Evolutionary conservation across 2,113 vertebrate species (phyloP), one percentile per base, ranked within the genome.

Genomic region (Hippopotamus amphibius): DNA sequence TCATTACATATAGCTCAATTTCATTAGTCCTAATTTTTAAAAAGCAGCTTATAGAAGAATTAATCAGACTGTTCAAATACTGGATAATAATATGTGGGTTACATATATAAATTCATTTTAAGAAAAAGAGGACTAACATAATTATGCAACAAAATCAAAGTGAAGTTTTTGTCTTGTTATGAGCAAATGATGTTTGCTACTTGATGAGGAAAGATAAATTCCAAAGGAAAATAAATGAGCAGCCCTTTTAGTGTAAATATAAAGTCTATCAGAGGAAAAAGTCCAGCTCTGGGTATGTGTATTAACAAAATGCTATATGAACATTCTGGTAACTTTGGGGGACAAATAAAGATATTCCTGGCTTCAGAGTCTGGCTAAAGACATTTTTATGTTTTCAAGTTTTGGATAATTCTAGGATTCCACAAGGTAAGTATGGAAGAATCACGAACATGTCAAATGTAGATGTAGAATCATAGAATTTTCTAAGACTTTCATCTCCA

Each of bases 51-150:
- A 83, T 77, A 26, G 19, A n/a, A 22, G 43, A 76, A 69, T 69
- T 11, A 57, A 41, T 50, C 26, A 57, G 43, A 46, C 33, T 95
- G 43, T 89, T 93, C 63, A 92, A 93, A 95, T 53, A 19, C 41
- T 83, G 14, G 43, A 76, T 37, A 53, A 88, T 55, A 93, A 21
- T 33, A 84, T 41, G 7, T 74, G 43, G 28, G 12, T 48, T 90
- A 57, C 1, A 43, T 9, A 74, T 2, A 63, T 22, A 57, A 50
- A 43, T 68, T n/a, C 65, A 68, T 43, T 85, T 85, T 83, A 92
- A 94, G 65, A 65, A 79, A n/a, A 95, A 96, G 59, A 61, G 3
- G 33, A 66, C 74, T 90, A 68, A 63, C 22, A 37, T 81, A 90
- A 81, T 26, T 59, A 55, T 17, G 41, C 10, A 57, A 69, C 46